Evolutionary conservation across 2,888 invertebrate genomes (phyloP).

Genomic region (Horisme vitalbata): DNA sequence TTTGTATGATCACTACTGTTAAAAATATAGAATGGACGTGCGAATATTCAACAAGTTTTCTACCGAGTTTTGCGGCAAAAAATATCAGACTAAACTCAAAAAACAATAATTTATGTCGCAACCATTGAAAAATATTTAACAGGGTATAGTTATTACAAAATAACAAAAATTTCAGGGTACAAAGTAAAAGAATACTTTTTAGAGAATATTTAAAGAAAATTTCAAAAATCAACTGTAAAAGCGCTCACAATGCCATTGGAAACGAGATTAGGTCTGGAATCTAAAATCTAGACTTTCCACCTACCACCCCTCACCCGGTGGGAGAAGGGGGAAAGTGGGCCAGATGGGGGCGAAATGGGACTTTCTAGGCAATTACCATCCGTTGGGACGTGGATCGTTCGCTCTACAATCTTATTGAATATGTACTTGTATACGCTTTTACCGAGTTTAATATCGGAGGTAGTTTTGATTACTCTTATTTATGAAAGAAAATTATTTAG

Average conservation of each 20-base stretch:
- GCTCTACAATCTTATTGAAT: conserved; percentile 46
- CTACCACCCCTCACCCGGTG: conserved; percentile 8
- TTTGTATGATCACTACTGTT: not conserved
- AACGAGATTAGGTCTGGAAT: conserved; percentile 61
- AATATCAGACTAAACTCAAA: no score
- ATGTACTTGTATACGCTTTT: conserved; percentile 33
- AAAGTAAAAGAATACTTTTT: not conserved
- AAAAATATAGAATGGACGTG: no score
- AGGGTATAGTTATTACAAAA: no score
- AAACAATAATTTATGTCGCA: no score
- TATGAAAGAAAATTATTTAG: no score
- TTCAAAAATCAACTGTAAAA: conserved; percentile 27
- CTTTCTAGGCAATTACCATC: conserved; percentile 75
- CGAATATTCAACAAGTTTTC: no score
- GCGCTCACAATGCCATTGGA: conserved; percentile 41
- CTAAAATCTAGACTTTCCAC: conserved; percentile 55
- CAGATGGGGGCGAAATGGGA: conserved; percentile 51
- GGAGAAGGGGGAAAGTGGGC: conserved; percentile 35
- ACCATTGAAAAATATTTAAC: no score
- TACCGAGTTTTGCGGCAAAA: no score
- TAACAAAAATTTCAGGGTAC: no score
- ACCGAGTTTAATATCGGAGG: conserved; percentile 19
- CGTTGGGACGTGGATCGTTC: conserved; percentile 47
- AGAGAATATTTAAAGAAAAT: conserved; percentile 19
- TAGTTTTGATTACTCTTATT: conserved; percentile 19